Evolutionary conservation across 1,140 invertebrate genomes (phyloP), one percentile per base, ranked within the genome.

Genomic region (Laodelphax striatellus): DNA sequence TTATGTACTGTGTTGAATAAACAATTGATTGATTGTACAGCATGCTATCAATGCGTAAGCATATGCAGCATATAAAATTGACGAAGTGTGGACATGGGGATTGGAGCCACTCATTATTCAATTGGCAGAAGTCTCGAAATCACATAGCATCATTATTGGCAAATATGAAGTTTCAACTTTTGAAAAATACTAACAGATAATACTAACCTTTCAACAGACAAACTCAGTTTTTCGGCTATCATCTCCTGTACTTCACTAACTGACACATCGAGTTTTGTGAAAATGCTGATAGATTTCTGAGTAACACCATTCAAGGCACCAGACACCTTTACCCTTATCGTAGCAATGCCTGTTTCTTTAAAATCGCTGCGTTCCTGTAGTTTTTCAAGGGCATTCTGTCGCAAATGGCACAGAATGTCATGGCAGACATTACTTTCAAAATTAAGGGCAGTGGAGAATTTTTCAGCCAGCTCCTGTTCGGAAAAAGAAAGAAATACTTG

Each of bases 301-400:
- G 79, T 34, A 9, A 74, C 63, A 55, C 65, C 71, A 0, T 73
- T 70, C 53, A 72, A 67, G 14, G 71, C 72, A 0, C 71, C 64
- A 10, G 79, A 74, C 16, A 79, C 68, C 66, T 79, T 82, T 0
- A 86, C 69, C 68, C 80, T 79, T 11, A 87, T 65, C 6, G 79
- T 81, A 5, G 84, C 83, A 55, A 80, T 66, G 31, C 86, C 87
- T 2, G 82, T 83, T 64, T 81, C 77, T 61, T 80, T 72, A 66
- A 81, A 84, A 50, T 77, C 72, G 43, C 80, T 75, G 64, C 79
- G 75, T 41, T 85, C 80, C 55, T 80, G 79, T 3, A 85, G 70
- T 65, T 85, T 82, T 46, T 85, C 78, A 3, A 87, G 59, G 0
- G 87, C 84, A 73, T 86, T 82, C 1, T 73, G 66, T 70, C 89